A percentile compares a stretch with the other conserved stretches of the same genome.
Evolutionary conservation across 2,113 vertebrate species (phyloP).

Genomic region (Chelonoidis abingdonii): DNA sequence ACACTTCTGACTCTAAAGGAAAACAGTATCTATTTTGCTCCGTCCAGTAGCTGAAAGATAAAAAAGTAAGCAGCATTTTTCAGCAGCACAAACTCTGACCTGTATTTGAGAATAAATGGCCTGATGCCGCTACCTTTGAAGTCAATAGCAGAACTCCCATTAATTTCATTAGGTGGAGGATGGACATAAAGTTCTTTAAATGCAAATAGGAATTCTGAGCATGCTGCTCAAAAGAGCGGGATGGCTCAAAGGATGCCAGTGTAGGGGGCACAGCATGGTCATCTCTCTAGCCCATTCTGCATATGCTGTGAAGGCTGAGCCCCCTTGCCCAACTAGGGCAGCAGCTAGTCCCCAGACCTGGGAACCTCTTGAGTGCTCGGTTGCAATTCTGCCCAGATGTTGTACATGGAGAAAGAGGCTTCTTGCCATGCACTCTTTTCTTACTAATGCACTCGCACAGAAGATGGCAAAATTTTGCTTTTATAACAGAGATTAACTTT

Average conservation of each 20-base stretch:
- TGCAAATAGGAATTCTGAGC: not conserved
- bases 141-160: not conserved
- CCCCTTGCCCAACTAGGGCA: fast-evolving
- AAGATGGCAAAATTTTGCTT: not conserved
- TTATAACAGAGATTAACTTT: not conserved
- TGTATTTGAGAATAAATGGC: not conserved
- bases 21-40: not conserved
- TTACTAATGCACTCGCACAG: not conserved
- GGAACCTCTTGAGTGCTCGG: not conserved
- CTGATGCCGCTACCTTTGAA: not conserved
- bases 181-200: not conserved
- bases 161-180: not conserved
- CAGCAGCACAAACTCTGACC: conserved; percentile 2
- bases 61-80: not conserved
- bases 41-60: not conserved
- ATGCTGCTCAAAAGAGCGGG: not conserved
- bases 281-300: not conserved
- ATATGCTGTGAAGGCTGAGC: not conserved
- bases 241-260: not conserved
- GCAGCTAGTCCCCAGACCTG: not conserved
- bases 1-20: not conserved
- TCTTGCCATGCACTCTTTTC: not conserved
- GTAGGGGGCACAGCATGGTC: fast-evolving
- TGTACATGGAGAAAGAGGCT: not conserved
- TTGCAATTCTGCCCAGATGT: not conserved